Percentiles rank a stretch among this genome's conserved stretches.
Conservation (phyloP, 2,797 vertebrate species). For the Gastrophryne carolinensis region DNA sequence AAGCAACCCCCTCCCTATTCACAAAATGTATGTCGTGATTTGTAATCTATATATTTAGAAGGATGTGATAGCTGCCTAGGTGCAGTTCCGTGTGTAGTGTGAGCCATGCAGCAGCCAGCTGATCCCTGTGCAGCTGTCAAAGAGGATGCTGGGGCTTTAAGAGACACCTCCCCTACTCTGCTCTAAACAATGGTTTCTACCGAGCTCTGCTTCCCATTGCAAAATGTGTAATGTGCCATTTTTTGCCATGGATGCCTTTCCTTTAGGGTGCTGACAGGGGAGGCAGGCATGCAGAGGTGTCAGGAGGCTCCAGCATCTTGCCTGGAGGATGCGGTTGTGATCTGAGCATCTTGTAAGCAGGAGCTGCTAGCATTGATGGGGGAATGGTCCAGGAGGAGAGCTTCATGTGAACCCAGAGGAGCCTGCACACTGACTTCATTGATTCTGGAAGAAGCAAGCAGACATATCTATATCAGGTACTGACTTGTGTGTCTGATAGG, state of each 20-base stretch:
- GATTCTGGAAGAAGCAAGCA: conserved; percentile 73
- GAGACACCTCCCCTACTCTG: conserved; percentile 75
- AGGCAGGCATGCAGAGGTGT: conserved; percentile 64
- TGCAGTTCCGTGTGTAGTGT: neutral
- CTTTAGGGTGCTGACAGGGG: conserved; percentile 66
- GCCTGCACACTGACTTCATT: conserved; percentile 72
- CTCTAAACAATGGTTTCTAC: conserved; percentile 87
- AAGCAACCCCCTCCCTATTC: neutral
- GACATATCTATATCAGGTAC: conserved; percentile 72
- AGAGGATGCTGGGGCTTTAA: conserved; percentile 87
- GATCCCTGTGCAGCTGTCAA: conserved; percentile 51
- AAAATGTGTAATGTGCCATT: conserved; percentile 91
- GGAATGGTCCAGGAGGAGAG: conserved; percentile 64
- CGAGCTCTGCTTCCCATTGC: conserved; percentile 86
- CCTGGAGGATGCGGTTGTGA: conserved; percentile 59
- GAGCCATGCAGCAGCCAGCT: neutral
- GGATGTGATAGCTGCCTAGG: too few relatives aligned
- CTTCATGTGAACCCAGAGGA: conserved; percentile 68
- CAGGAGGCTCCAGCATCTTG: conserved; percentile 48
- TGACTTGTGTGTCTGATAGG: conserved; percentile 27
- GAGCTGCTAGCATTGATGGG: conserved; percentile 70
- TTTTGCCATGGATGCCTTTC: conserved; percentile 80
- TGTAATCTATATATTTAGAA: too few relatives aligned
- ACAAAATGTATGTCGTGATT: neutral
- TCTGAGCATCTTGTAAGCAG: conserved; percentile 57